These are phyloP conservation scores for Vidua chalybeata DNA, from an alignment of 2,113 vertebrate species.

Conservation along the genomic window DNA sequence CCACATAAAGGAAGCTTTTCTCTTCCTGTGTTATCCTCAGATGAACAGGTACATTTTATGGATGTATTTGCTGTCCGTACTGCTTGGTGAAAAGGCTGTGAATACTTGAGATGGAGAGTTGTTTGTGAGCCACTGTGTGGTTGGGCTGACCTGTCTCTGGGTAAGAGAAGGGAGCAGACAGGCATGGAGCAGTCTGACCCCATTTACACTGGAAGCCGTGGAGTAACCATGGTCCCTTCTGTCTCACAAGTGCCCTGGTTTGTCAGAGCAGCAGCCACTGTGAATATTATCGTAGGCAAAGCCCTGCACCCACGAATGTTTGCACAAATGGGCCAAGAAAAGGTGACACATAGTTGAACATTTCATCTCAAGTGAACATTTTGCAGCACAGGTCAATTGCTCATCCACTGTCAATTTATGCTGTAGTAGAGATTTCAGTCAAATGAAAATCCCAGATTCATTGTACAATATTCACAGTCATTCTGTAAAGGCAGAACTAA, in stretches of 20 bases:
- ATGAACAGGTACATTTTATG: neutral
- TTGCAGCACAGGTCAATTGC: neutral
- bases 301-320: neutral
- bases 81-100: neutral
- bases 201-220: neutral
- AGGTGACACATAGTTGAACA: neutral
- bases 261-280: neutral
- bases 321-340: neutral
- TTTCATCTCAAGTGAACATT: neutral
- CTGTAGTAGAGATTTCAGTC: neutral
- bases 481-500: neutral
- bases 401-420: neutral
- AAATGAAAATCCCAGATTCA: neutral
- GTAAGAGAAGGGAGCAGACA: neutral
- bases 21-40: neutral
- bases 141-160: neutral
- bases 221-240: neutral
- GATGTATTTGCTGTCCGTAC: neutral
- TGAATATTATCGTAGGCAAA: neutral
- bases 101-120: accelerated
- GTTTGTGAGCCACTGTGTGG: neutral
- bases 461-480: neutral
- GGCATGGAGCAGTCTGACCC: neutral
- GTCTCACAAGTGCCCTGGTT: neutral
- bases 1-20: neutral